Conservation (phyloP, 2,113 vertebrate species). For the Scytalopus superciliaris region DNA sequence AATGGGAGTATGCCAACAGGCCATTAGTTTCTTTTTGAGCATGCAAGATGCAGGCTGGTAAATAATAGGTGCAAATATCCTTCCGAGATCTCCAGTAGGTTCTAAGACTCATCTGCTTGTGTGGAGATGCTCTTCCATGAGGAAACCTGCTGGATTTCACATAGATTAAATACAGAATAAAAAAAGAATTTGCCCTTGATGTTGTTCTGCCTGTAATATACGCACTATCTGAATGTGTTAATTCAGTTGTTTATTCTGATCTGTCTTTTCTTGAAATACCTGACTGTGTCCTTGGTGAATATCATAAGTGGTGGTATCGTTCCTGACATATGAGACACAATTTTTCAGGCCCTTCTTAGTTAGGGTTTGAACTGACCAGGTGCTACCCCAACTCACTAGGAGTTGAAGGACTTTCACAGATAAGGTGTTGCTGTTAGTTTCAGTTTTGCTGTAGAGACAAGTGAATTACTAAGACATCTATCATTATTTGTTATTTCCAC, state of each 20-base stretch:
- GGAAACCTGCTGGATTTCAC: constrained; percentile 22
- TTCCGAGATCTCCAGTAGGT: not conserved
- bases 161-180: constrained; percentile 15
- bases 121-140: constrained; percentile 13
- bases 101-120: constrained; percentile 22
- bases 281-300: constrained; percentile 42
- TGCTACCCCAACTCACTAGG: constrained; percentile 49
- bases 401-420: constrained; percentile 54
- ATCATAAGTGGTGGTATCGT: not conserved
- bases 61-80: constrained; percentile 14
- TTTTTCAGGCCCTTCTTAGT: constrained; percentile 7
- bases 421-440: constrained; percentile 46
- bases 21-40: not conserved
- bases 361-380: constrained; percentile 16
- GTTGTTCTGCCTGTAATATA: constrained; percentile 45
- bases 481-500: not conserved
- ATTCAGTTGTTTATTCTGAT: not conserved
- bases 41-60: not conserved
- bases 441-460: constrained; percentile 27
- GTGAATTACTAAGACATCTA: not conserved
- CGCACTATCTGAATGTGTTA: not conserved
- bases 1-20: not conserved
- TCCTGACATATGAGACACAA: constrained; percentile 9
- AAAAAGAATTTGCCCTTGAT: not conserved
- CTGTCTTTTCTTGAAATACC: constrained; percentile 34